Base-by-base conservation (phyloP, 1,140 invertebrate genomes). In the Trachelipus rathkii region DNA sequence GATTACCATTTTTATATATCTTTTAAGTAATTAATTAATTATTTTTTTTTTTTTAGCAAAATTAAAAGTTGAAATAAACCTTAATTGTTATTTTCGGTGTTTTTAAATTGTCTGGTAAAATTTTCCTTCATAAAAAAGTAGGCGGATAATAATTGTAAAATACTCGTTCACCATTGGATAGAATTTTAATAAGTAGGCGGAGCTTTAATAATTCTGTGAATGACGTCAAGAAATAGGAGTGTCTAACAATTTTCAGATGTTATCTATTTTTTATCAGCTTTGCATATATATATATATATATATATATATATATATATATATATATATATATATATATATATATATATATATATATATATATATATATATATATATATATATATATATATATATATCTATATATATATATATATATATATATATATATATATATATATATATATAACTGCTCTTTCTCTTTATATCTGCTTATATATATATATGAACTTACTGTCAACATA, bases 401-500 rank as follows among this genome's bases (percentile, higher is more conserved):
- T 70, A 70, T 70, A 70, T 70, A 70, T 70, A 13, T 70, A 21
- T 70, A 33, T 50, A 74, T 73, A 74, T 13, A 79, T 21, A 24
- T 70, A 70, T 70, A 70, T 70, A 70, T 70, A 13, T 70, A 21
- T 70, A 33, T 50, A 74, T 73, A 74, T 13, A 79, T 33, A 33
- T 33, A 33, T 33, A 33, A 33, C 33, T 33, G 6, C n/a, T n/a
- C n/a, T n/a, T n/a, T n/a, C n/a, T n/a, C n/a, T n/a, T n/a, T n/a
- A n/a, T n/a, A n/a, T n/a, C n/a, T n/a, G n/a, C n/a, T n/a, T 11
- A 21, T 69, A 69, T 69, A 69, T 69, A 69, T 69, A 10, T 69
- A 19, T 69, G 23, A 23, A 74, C 77, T 78, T 13, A 79, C 78
- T 82, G 77, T 78, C 81, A 71, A 81, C 82, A 44, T 83, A 81